phyloP scores from a whole-genome alignment of 1,140 invertebrate species.

The Contarinia nasturtii region DNA sequence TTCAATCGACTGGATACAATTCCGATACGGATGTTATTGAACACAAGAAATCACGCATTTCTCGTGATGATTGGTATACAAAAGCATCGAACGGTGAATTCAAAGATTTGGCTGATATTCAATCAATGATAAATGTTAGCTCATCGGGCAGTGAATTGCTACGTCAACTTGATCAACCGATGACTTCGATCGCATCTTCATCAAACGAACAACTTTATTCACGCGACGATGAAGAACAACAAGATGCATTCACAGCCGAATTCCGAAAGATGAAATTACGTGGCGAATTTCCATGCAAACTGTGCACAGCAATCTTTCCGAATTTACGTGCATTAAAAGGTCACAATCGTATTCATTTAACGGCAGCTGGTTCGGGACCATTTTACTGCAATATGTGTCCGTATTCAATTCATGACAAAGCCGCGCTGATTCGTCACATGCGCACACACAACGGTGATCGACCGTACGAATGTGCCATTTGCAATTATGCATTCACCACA shows the following conservation, averaged over 20 bases:
- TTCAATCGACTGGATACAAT: not conserved
- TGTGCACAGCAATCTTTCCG: slow-evolving; percentile 66
- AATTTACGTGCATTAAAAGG: slow-evolving; percentile 79
- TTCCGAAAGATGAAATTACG: slow-evolving; percentile 69
- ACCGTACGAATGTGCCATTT: slow-evolving; percentile 83
- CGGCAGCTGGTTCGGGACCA: slow-evolving; percentile 41
- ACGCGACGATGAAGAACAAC: slow-evolving; percentile 50
- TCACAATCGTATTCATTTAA: slow-evolving; percentile 63
- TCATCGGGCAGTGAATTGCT: slow-evolving; percentile 31
- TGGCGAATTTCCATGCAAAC: slow-evolving; percentile 71
- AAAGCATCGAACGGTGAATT: too few relatives aligned
- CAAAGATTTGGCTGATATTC: slow-evolving; percentile 65
- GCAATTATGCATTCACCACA: slow-evolving; percentile 90
- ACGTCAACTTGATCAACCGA: not conserved
- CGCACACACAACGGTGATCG: slow-evolving; percentile 85
- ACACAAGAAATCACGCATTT: not conserved
- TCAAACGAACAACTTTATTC: not conserved
- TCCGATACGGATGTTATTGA: not conserved
- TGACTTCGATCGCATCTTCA: not conserved
- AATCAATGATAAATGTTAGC: slow-evolving; percentile 58
- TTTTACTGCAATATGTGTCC: slow-evolving; percentile 88
- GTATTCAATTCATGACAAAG: slow-evolving; percentile 75
- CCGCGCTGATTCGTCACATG: slow-evolving; percentile 74
- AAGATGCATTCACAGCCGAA: slow-evolving; percentile 59
- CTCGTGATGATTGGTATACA: slow-evolving; percentile 18